Evolutionary conservation across 1,140 invertebrate species (phyloP).

Genomic region (Philotrypesis tridentata): DNA sequence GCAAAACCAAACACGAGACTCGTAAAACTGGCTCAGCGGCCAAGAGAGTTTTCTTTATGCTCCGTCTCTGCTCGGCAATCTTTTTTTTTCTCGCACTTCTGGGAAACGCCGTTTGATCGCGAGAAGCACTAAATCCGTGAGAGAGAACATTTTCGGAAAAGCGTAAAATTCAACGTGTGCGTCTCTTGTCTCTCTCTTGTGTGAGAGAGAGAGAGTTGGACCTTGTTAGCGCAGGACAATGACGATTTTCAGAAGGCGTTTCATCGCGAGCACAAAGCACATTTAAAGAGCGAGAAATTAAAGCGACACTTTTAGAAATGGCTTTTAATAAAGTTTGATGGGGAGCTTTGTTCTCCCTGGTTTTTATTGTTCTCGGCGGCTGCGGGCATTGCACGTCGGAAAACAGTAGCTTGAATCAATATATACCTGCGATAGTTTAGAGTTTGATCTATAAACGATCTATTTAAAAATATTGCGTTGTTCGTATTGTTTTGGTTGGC

Average conservation of each 20-base stretch:
- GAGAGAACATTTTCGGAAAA: background rate
- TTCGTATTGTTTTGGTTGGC: too few species aligned
- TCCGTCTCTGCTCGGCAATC: background rate
- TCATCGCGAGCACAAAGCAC: background rate
- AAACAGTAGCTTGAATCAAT: too few species aligned
- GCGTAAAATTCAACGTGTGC: background rate
- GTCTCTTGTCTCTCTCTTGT: background rate
- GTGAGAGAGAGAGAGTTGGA: too few species aligned
- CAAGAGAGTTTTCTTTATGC: background rate
- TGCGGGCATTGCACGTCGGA: too few species aligned
- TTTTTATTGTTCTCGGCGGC: too few species aligned
- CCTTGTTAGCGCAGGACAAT: background rate
- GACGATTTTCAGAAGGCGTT: background rate
- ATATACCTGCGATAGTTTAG: too few species aligned
- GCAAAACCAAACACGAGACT: background rate
- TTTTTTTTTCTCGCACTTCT: background rate
- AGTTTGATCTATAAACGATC: too few species aligned
- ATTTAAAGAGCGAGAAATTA: too few species aligned
- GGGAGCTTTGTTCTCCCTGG: too few species aligned
- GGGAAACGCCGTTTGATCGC: background rate
- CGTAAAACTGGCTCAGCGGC: background rate
- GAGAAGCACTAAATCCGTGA: background rate
- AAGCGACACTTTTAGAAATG: too few species aligned
- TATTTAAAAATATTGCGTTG: too few species aligned
- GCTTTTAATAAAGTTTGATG: too few species aligned